These are phyloP conservation scores for Hydrozoanthus gracilis DNA, from an alignment of 92 coral and sea anemone species.

Conservation along the genomic window DNA sequence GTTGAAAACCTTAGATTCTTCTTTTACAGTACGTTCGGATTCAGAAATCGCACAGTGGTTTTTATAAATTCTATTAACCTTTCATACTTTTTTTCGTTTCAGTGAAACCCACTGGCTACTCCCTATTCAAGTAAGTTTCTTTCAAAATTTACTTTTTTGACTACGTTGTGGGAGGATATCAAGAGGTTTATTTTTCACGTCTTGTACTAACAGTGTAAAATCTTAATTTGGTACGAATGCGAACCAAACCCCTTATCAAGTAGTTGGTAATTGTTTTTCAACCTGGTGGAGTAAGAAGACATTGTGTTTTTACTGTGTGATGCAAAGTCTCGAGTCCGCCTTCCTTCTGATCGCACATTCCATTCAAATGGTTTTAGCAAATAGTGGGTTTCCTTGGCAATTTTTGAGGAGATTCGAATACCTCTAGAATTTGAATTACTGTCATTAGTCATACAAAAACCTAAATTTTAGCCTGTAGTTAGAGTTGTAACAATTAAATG, in stretches of 20 bases:
- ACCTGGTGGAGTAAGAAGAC: no score
- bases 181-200: background rate
- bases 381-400: background rate
- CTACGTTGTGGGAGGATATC: background rate
- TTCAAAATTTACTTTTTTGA: background rate
- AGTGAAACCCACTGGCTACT: conserved; percentile 69
- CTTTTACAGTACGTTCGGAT: no score
- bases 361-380: background rate
- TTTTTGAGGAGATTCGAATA: background rate
- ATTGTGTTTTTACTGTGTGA: background rate
- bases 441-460: no score
- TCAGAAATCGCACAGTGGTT: background rate
- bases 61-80: background rate
- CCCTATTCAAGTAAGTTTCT: conserved; percentile 84
- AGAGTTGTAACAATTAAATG: no score
- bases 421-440: no score
- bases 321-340: background rate
- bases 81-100: conserved; percentile 39
- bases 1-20: no score
- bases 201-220: background rate
- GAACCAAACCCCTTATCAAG: background rate
- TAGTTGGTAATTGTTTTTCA: no score
- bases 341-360: background rate
- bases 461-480: no score
- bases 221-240: conserved; percentile 17